Conservation (phyloP, 2,888 invertebrate species). For the Latheticus oryzae region DNA sequence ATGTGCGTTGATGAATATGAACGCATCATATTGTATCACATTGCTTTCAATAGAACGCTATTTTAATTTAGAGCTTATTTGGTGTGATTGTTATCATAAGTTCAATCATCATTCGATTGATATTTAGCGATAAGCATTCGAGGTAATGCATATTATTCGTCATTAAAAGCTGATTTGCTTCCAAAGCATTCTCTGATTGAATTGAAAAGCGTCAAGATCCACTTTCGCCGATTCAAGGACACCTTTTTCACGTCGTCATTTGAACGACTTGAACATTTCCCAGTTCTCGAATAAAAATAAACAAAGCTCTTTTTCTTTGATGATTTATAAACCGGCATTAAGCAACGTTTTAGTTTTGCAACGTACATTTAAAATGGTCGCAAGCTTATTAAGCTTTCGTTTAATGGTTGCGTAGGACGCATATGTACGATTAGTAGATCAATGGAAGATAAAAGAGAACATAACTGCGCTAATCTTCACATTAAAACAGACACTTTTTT, state of each 20-base stretch:
- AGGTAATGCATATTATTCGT: constrained; percentile 7
- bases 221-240: constrained; percentile 1
- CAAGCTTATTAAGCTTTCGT: constrained; percentile 13
- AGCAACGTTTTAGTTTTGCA: too few species aligned
- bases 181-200: constrained; percentile 13
- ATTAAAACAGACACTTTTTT: too few species aligned
- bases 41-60: too few species aligned
- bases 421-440: constrained; percentile 15
- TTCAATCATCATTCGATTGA: constrained; percentile 4
- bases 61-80: too few species aligned
- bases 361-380: too few species aligned
- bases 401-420: constrained; percentile 10
- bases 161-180: constrained; percentile 22
- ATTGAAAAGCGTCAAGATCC: constrained; percentile 3
- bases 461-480: neutral
- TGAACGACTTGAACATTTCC: too few species aligned
- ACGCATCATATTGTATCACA: too few species aligned
- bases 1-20: too few species aligned
- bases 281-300: too few species aligned
- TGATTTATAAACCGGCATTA: constrained; percentile 12
- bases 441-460: constrained; percentile 11
- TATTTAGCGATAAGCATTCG: too few species aligned
- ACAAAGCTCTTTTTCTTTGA: too few species aligned
- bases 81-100: neutral
- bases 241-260: constrained; percentile 3